Evolutionary conservation across 2,113 vertebrate genomes (phyloP).

Genomic region (Psittacus erithacus): DNA sequence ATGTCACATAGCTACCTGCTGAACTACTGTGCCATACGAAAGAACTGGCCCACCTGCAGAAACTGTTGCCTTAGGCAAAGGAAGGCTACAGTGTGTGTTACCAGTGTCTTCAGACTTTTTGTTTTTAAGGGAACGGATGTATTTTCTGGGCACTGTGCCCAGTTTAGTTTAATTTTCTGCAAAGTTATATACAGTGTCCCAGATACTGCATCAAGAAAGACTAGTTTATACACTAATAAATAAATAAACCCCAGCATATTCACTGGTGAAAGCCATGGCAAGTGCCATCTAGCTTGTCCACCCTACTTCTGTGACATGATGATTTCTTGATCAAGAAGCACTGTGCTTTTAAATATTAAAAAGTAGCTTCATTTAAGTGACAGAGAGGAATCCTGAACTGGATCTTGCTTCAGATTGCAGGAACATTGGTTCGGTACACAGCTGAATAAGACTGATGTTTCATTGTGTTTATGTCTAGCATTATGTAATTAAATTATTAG

Average conservation of each 20-base stretch:
- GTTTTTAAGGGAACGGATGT: background rate
- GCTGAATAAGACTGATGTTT: background rate
- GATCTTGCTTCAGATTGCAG: background rate
- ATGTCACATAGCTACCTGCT: background rate
- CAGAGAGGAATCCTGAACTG: background rate
- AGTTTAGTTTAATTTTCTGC: constrained; percentile 21
- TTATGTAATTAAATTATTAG: constrained; percentile 48
- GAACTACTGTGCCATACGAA: background rate
- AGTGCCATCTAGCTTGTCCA: background rate
- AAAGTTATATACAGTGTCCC: constrained; percentile 5
- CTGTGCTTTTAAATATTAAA: background rate
- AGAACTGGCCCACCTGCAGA: background rate
- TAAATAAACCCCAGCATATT: constrained; percentile 5
- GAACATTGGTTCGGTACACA: background rate
- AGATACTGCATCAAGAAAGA: constrained; percentile 21
- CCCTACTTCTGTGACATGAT: background rate
- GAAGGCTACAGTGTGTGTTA: background rate
- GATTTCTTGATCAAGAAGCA: constrained; percentile 8
- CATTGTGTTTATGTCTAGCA: background rate
- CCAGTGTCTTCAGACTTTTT: background rate
- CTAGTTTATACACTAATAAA: background rate
- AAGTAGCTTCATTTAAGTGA: background rate
- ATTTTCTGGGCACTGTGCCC: background rate
- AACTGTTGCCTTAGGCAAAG: background rate
- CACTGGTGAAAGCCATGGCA: background rate